phyloP scores from a whole-genome alignment of 2,888 invertebrate genomes.

The Lordiphosa fenestrarum region DNA sequence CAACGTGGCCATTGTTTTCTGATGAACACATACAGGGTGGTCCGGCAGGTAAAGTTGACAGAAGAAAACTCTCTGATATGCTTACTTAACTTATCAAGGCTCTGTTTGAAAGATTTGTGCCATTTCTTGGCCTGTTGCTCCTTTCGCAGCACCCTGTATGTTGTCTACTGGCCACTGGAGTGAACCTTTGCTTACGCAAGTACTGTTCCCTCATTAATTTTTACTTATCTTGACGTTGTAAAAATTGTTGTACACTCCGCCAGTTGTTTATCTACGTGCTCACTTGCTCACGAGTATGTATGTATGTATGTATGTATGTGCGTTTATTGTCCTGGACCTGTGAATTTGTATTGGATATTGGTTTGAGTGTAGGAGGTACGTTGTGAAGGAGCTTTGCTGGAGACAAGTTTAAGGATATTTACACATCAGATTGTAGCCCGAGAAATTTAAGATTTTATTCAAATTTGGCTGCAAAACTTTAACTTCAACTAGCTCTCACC shows the following conservation, averaged over 20 bases:
- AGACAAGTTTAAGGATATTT: constrained; percentile 5
- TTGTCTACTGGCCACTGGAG: constrained; percentile 35
- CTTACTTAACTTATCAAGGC: too few relatives aligned
- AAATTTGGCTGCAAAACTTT: background rate
- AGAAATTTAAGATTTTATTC: background rate
- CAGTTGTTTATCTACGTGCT: constrained; percentile 62
- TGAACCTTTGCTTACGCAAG: constrained; percentile 31
- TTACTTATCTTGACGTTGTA: constrained; percentile 65
- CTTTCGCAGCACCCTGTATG: constrained; percentile 37
- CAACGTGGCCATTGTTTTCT: constrained; percentile 48
- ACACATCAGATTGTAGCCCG: background rate
- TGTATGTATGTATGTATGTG: constrained; percentile 24
- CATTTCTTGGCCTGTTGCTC: too few relatives aligned
- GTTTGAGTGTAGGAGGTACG: background rate
- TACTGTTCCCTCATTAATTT: constrained; percentile 62
- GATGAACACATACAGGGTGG: constrained; percentile 54
- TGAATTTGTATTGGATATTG: constrained; percentile 14
- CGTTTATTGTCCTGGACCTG: constrained; percentile 11
- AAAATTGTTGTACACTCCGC: constrained; percentile 45
- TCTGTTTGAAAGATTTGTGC: too few relatives aligned
- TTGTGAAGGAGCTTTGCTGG: background rate
- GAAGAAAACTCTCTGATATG: too few relatives aligned
- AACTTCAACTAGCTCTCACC: background rate
- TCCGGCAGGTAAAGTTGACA: background rate
- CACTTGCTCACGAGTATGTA: constrained; percentile 28